A percentile compares a stretch with the other conserved stretches of the same genome.
These are phyloP conservation scores for Halocynthia roretzi DNA, from an alignment of 23 tunicate species.

Conservation along the genomic window DNA sequence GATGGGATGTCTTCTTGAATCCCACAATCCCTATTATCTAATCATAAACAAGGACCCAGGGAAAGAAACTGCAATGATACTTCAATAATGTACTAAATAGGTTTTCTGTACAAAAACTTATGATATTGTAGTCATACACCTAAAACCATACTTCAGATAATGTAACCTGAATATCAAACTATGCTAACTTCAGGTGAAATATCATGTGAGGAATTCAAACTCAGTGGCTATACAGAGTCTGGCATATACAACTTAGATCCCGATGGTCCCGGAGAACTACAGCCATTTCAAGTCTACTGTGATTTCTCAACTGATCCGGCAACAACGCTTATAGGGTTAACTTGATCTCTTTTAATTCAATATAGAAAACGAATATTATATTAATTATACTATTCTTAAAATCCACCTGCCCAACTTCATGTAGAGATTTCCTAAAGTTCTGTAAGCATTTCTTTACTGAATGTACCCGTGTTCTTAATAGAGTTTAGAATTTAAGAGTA, in stretches of 20 bases:
- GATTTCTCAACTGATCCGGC: constrained; percentile 1
- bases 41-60: no score
- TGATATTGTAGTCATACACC: no score
- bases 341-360: not conserved
- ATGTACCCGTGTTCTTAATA: no score
- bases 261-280: not conserved
- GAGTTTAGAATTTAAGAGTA: no score
- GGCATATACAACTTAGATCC: not conserved
- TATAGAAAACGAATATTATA: not conserved
- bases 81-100: no score
- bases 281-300: constrained; percentile 3
- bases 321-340: not conserved
- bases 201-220: constrained; percentile 12
- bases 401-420: not conserved
- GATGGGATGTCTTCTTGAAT: no score
- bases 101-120: no score
- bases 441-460: no score
- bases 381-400: not conserved
- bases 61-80: no score
- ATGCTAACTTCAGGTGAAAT: not conserved
- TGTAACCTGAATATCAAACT: no score
- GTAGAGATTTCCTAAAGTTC: not conserved
- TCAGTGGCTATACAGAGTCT: not conserved
- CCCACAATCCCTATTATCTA: no score
- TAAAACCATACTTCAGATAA: no score